phyloP scores from a whole-genome alignment of 2,113 vertebrate species.

The Ictidomys tridecemlineatus region DNA sequence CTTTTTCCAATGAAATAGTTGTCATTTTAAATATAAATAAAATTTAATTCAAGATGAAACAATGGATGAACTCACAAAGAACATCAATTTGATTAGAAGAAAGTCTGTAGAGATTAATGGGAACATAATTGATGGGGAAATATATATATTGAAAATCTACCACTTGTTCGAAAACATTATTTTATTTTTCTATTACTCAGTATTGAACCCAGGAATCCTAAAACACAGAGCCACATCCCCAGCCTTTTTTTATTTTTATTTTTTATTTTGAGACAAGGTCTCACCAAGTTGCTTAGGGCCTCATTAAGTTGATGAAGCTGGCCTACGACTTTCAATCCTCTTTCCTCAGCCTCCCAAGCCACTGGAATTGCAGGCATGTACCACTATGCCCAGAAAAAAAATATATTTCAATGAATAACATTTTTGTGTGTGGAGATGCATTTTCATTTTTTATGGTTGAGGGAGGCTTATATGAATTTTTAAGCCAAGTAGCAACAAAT shows the following conservation, averaged over 20 bases:
- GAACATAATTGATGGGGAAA: not conserved
- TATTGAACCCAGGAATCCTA: too few species aligned
- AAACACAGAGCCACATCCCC: too few species aligned
- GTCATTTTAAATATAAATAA: not conserved
- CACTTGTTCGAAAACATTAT: not conserved
- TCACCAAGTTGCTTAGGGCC: too few species aligned
- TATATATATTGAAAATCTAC: not conserved
- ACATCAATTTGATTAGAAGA: not conserved
- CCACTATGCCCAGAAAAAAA: too few species aligned
- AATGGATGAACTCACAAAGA: not conserved
- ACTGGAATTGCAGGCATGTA: too few species aligned
- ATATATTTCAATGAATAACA: not conserved
- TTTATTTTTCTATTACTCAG: too few species aligned
- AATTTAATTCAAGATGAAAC: not conserved
- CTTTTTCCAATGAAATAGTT: not conserved
- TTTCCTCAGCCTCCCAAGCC: too few species aligned
- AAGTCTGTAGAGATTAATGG: not conserved
- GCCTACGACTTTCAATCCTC: too few species aligned
- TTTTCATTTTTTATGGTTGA: not conserved
- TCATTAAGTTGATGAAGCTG: too few species aligned
- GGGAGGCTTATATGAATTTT: not conserved
- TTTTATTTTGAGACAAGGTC: too few species aligned
- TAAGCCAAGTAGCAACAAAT: not conserved
- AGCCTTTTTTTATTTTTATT: too few species aligned
- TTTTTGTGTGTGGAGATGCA: not conserved